phyloP scores from a whole-genome alignment of 2,113 vertebrate genomes.

The Lampris megalopsis region DNA sequence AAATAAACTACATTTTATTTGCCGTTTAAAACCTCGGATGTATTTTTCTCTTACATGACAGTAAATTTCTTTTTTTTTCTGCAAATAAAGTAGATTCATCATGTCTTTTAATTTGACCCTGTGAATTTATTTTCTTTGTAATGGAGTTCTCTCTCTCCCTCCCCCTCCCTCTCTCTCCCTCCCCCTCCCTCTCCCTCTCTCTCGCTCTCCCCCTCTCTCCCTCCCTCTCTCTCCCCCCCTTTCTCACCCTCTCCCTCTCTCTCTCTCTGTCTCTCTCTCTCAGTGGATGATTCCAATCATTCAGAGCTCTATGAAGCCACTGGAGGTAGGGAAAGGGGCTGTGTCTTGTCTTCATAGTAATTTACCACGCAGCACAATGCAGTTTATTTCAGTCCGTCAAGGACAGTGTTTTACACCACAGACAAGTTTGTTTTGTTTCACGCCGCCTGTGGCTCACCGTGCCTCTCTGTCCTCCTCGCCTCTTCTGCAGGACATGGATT shows the following conservation, averaged over 20 bases:
- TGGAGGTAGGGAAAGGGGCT: slow-evolving; percentile 82
- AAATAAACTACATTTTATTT: too few relatives aligned
- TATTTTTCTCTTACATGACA: too few relatives aligned
- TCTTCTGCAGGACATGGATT: slow-evolving; percentile 89
- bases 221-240: not conserved
- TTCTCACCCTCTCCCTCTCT: too few relatives aligned
- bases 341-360: not conserved
- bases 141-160: not conserved
- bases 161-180: not conserved
- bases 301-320: slow-evolving; percentile 94
- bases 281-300: slow-evolving; percentile 95
- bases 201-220: not conserved
- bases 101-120: not conserved
- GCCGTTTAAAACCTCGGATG: too few relatives aligned
- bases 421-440: not conserved
- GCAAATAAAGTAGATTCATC: too few relatives aligned
- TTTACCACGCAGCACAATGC: not conserved
- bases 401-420: too few relatives aligned
- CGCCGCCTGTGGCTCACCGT: not conserved
- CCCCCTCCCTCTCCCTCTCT: slow-evolving; percentile 8
- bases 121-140: slow-evolving; percentile 15
- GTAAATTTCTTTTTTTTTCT: too few relatives aligned
- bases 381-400: not conserved
- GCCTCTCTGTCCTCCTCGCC: slow-evolving; percentile 3
- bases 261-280: slow-evolving; percentile 6